Conservation (phyloP, 2,797 vertebrate species). For the Pantherophis vulpinus region DNA sequence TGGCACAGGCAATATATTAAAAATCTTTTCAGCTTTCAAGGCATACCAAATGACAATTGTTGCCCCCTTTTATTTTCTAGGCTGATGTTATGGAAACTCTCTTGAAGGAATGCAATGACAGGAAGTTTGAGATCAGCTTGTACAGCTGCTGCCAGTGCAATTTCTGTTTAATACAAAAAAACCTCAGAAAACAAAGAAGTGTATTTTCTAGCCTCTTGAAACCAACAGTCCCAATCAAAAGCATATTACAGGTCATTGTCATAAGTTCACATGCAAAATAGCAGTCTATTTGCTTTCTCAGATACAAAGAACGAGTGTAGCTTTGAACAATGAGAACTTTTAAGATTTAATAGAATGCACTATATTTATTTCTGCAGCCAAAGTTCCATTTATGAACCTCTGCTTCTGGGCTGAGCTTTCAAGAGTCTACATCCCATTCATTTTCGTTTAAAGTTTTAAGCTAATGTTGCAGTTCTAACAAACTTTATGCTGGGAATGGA, state of each 20-base stretch:
- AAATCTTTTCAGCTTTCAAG: conserved; percentile 6
- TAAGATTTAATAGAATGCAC: background rate
- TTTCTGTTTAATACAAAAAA: background rate
- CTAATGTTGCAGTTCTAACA: background rate
- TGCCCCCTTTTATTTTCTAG: background rate
- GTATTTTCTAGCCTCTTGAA: background rate
- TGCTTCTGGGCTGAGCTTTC: background rate
- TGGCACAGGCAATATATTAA: background rate
- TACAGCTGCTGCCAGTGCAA: conserved; percentile 8
- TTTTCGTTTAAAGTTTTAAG: background rate
- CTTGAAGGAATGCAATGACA: background rate
- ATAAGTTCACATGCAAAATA: background rate
- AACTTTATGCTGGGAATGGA: background rate
- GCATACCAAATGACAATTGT: background rate
- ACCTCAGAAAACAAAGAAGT: background rate
- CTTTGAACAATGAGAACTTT: background rate
- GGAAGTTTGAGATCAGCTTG: background rate
- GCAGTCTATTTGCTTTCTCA: background rate
- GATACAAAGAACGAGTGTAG: background rate
- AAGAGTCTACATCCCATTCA: background rate
- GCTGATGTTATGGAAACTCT: background rate
- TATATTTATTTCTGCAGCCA: background rate
- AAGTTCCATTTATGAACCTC: background rate
- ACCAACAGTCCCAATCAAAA: background rate
- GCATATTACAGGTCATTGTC: background rate